Evolutionary conservation across 2,797 vertebrate genomes (phyloP).

Genomic region (Enteromius trimaculatus): DNA sequence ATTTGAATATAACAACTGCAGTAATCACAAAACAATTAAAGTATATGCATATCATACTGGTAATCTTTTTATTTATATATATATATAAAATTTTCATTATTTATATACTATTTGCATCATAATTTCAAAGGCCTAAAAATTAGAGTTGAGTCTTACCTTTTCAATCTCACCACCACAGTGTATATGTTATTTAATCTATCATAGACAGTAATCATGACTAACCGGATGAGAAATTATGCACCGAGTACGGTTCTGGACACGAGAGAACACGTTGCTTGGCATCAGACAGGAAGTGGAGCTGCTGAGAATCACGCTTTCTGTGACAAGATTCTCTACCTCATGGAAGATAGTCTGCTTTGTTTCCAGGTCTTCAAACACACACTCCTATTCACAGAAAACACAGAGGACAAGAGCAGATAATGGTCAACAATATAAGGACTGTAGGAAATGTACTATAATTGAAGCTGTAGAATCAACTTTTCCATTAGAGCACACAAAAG

Average conservation of each 20-base stretch:
- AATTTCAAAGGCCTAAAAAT: not conserved
- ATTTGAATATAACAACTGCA: not conserved
- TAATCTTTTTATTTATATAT: no score
- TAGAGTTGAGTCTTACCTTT: not conserved
- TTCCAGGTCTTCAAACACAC: constrained; percentile 89
- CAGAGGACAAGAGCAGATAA: not conserved
- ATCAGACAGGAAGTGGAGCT: constrained; percentile 95
- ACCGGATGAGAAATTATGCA: constrained; percentile 96
- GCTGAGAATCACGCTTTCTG: constrained; percentile 82
- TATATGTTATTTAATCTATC: not conserved
- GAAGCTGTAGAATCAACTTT: not conserved
- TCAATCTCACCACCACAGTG: not conserved
- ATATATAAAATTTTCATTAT: not conserved
- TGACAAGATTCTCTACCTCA: constrained; percentile 82
- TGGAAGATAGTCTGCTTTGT: constrained; percentile 88
- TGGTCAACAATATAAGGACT: not conserved
- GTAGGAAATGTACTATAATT: not conserved
- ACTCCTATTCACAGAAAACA: constrained; percentile 80
- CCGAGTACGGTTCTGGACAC: constrained; percentile 82
- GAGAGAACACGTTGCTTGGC: constrained; percentile 88
- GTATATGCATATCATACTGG: not conserved
- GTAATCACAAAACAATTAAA: not conserved
- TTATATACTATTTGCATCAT: not conserved
- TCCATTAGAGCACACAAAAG: not conserved
- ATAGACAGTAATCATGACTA: constrained; percentile 65